Evolutionary conservation across 1,140 invertebrate species (phyloP).

Genomic region (Euschistus heros): DNA sequence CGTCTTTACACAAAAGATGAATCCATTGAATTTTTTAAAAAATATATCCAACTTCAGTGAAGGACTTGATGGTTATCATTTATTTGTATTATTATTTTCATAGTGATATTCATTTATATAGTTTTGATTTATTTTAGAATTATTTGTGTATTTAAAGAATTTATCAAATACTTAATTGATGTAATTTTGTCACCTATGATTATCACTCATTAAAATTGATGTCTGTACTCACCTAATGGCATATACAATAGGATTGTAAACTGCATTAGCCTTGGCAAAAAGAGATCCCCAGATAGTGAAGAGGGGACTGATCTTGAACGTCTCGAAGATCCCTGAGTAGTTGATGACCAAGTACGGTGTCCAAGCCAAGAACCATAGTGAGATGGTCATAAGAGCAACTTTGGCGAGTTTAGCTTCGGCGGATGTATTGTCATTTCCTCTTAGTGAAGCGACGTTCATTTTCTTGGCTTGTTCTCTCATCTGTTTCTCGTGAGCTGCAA

Average conservation of each 20-base stretch:
- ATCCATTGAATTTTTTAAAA: too few relatives aligned
- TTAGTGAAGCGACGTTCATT: constrained; percentile 69
- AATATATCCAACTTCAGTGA: too few relatives aligned
- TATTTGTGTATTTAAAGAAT: too few relatives aligned
- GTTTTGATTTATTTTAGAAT: too few relatives aligned
- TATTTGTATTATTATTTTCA: too few relatives aligned
- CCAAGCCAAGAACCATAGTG: constrained; percentile 75
- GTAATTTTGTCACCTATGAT: too few relatives aligned
- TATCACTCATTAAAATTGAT: too few relatives aligned
- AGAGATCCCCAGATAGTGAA: constrained; percentile 66
- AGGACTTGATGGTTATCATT: too few relatives aligned
- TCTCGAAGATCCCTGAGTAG: constrained; percentile 58
- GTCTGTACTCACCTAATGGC: constrained; percentile 50
- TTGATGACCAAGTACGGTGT: constrained; percentile 75
- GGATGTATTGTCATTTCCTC: constrained; percentile 53
- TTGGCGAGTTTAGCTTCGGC: constrained; percentile 67
- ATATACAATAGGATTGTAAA: constrained; percentile 74
- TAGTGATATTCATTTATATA: too few relatives aligned
- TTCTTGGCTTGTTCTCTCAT: constrained; percentile 76
- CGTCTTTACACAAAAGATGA: too few relatives aligned
- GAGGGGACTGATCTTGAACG: constrained; percentile 52
- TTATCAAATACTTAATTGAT: too few relatives aligned
- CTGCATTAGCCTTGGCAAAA: constrained; percentile 66
- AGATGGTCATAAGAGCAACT: constrained; percentile 69
- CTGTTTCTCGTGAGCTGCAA: constrained; percentile 64